Base-by-base conservation (phyloP, 2,113 vertebrate genomes). In the Campylomormyrus tamandua region DNA sequence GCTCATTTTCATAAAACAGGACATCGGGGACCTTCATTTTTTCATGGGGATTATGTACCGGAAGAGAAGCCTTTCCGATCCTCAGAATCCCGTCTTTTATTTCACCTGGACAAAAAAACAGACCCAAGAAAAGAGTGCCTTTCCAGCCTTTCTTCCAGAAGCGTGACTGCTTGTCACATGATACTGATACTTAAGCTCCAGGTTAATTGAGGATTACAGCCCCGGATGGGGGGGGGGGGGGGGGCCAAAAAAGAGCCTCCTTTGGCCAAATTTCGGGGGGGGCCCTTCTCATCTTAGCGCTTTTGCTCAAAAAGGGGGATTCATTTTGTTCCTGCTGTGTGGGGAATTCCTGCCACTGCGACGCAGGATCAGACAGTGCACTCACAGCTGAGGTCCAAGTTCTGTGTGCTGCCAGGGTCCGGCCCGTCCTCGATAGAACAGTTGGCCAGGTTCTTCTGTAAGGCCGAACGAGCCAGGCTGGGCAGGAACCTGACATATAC, bases 11-110 rank as follows among this genome's bases (percentile, higher is more conserved):
- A 90, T 99, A 99, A 94, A 99, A 99, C 11, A 99, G 96, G 80
- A 99, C 97, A 56, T 99, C 97, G 31, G 98, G 98, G 58, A 99
- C 96, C 95, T 99, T 99, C 96, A 98, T 97, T 91, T 96, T 98
- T 92, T 97, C 96, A 0, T 92, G 53, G 10, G 98, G 90, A n/a
- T 93, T 96, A 92, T 95, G 96, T 87, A 99, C 6, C 0, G 97
- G 97, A 92, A 96, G 93, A 0, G 94, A 97, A 49, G 97, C 95
- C 45, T 91, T 92, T 0, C 98, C 98, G 56, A 99, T 97, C 42
- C 95, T 97, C 93, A 99, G 93, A 90, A 96, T 92, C 1, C 97
- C 98, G 0, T 97, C 94, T 39, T 94, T 94, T 39, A 99, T 92
- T 91, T 93, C 93, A 96, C 97, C 98, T 99, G 92, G 21, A 31